Evolutionary conservation across 2,888 invertebrate species (phyloP).

Genomic region (Brachypalpus laphriformis): DNA sequence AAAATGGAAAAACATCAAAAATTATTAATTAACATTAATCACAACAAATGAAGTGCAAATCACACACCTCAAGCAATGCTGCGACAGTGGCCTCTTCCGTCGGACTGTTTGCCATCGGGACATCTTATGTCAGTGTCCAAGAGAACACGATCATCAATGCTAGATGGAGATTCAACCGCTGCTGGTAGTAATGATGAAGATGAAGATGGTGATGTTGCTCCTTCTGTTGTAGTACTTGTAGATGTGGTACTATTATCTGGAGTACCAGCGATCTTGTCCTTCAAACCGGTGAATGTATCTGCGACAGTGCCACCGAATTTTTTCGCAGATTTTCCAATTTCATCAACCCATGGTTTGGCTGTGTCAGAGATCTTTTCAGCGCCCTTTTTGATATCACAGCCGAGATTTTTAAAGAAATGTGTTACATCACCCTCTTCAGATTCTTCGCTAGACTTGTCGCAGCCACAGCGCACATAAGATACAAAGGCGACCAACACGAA

Average conservation of each 20-base stretch:
- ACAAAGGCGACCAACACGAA: slow-evolving; percentile 14
- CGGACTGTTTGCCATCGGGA: slow-evolving; percentile 31
- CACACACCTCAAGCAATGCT: slow-evolving; percentile 12
- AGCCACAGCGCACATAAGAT: slow-evolving; percentile 48
- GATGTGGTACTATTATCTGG: slow-evolving; percentile 19
- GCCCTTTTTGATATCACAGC: slow-evolving; percentile 79
- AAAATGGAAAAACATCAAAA: slow-evolving; percentile 2
- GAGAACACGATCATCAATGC: slow-evolving; percentile 77
- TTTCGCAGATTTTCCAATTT: slow-evolving; percentile 79
- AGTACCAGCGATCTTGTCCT: slow-evolving; percentile 79
- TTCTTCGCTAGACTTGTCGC: slow-evolving; percentile 56
- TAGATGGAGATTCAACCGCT: slow-evolving; percentile 45
- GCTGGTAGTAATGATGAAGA: slow-evolving; percentile 1
- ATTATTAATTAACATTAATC: slow-evolving; percentile 19
- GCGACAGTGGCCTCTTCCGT: slow-evolving; percentile 58
- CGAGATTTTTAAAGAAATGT: slow-evolving; percentile 78
- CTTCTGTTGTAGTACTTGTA: too few relatives aligned
- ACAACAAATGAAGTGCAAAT: slow-evolving; percentile 1
- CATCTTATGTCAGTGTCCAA: slow-evolving; percentile 62
- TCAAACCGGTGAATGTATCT: slow-evolving; percentile 79
- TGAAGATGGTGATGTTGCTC: background rate
- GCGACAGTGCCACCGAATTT: slow-evolving; percentile 77
- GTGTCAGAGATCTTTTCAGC: slow-evolving; percentile 78
- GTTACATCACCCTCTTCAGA: slow-evolving; percentile 78
- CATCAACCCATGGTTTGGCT: slow-evolving; percentile 79